Base-by-base conservation (phyloP, 2,113 vertebrate species). In the Zingel zingel region DNA sequence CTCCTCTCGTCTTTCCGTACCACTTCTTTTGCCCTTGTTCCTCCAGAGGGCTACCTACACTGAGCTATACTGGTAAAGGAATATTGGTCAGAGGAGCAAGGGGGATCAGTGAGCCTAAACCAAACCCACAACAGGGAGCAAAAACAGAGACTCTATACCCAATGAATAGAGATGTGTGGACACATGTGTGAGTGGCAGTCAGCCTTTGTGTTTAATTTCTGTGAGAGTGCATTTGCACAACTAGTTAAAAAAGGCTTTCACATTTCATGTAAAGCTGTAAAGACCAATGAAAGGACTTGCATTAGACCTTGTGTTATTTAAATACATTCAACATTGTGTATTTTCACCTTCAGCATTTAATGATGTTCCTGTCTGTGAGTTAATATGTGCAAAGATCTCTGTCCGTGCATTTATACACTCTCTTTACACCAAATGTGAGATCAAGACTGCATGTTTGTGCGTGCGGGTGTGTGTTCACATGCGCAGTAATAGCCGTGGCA, bases 21-120 rank as follows among this genome's bases (percentile, higher is more conserved):
- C 64, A 39, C 48, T 67, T 54, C 39, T 36, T 79, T 85, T 88
- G 76, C 83, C 90, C 88, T 91, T 83, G 78, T 79, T 68, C 81
- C 74, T 83, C 47, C 50, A 48, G 82, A 82, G 79, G 59, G 39
- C 56, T 81, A 70, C 86, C 81, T 83, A 64, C 83, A 75, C 81
- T 63, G 71, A 81, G 79, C 74, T 56, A 36, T 30, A 47, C n/a
- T 64, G 86, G 74, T 81, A 12, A 57, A 83, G 86, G 77, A 86
- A 81, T 30, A 77, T 76, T 51, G 64, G 69, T 70, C 80, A 59
- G 57, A 81, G 76, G 77, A 81, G 78, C 71, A 27, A 57, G 30
- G 65, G 58, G 84, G 76, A 71, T 91, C 86, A 89, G 83, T 18
- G 51, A 72, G 74, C 48, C 74, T 45, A 48, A 82, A 73, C 72